phyloP scores from a whole-genome alignment of 2,797 vertebrate species.

The Percopsis omiscomaycus region DNA sequence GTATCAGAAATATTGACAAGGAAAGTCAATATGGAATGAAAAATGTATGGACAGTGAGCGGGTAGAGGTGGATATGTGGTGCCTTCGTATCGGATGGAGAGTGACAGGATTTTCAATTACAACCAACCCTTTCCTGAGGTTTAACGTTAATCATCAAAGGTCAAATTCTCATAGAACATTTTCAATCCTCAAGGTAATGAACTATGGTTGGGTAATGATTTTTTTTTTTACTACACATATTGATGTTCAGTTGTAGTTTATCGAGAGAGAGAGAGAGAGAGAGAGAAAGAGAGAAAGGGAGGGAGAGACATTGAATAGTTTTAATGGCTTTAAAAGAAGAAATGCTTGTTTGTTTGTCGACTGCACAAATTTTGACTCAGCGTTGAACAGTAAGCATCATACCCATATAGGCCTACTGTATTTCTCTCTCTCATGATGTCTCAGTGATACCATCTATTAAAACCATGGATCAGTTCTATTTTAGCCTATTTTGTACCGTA shows the following conservation, averaged over 20 bases:
- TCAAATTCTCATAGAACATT: conserved; percentile 32
- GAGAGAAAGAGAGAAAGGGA: not conserved
- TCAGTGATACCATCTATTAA: not conserved
- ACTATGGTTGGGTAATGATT: conserved; percentile 29
- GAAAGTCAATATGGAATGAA: conserved; percentile 48
- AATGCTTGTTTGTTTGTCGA: conserved; percentile 11
- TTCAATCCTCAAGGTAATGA: conserved; percentile 32
- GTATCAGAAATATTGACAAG: conserved; percentile 49
- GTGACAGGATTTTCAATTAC: conserved; percentile 53
- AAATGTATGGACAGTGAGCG: conserved; percentile 41
- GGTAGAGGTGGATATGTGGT: conserved; percentile 1
- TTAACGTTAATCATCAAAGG: conserved; percentile 44
- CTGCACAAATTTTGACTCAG: conserved; percentile 9
- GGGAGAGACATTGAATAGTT: conserved; percentile 2
- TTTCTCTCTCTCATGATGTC: too few relatives aligned
- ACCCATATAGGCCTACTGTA: too few relatives aligned
- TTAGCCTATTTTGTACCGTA: not conserved
- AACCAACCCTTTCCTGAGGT: conserved; percentile 24
- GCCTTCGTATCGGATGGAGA: conserved; percentile 31
- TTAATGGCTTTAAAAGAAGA: conserved; percentile 8
- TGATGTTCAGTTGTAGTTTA: conserved; percentile 40
- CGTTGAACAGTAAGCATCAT: too few relatives aligned
- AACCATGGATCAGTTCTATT: conserved; percentile 1
- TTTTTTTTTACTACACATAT: conserved; percentile 32
- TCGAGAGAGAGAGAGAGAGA: conserved; percentile 23